These are phyloP conservation scores for Colinus virginianus DNA, from an alignment of 2,113 vertebrate genomes.

Conservation along the genomic window DNA sequence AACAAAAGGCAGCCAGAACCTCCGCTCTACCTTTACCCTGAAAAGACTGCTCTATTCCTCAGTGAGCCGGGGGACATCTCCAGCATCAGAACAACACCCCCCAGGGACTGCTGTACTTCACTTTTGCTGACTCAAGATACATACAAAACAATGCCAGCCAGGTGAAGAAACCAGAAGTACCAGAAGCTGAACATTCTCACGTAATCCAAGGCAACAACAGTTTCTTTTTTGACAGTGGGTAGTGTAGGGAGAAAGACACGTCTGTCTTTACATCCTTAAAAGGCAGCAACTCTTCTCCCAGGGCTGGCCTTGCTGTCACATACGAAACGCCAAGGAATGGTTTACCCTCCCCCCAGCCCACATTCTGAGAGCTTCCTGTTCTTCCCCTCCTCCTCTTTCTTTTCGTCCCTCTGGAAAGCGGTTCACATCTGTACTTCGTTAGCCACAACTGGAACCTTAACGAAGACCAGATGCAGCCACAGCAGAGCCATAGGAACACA, in stretches of 20 bases:
- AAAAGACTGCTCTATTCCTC: not conserved
- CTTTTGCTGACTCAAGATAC: not conserved
- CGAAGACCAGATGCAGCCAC: not conserved
- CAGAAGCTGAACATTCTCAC: not conserved
- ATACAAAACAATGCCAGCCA: not conserved
- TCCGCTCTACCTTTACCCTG: not conserved
- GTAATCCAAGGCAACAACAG: not conserved
- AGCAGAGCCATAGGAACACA: not conserved
- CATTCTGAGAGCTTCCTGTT: conserved; percentile 69
- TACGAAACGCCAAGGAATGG: conserved; percentile 8
- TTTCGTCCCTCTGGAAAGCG: not conserved
- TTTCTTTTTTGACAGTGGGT: not conserved
- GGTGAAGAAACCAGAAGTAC: not conserved
- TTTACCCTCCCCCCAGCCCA: conserved; percentile 3
- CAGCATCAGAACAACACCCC: not conserved
- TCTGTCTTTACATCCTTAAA: not conserved
- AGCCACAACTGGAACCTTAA: not conserved
- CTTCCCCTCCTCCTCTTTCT: not conserved
- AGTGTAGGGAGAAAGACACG: not conserved
- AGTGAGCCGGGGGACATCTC: not conserved
- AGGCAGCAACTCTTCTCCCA: not conserved
- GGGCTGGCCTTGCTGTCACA: not conserved
- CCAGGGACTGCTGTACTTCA: not conserved
- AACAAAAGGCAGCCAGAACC: not conserved
- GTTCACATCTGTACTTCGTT: conserved; percentile 72